Conservation (phyloP, 1,140 invertebrate genomes). For the Trinorchestia longiramus region DNA sequence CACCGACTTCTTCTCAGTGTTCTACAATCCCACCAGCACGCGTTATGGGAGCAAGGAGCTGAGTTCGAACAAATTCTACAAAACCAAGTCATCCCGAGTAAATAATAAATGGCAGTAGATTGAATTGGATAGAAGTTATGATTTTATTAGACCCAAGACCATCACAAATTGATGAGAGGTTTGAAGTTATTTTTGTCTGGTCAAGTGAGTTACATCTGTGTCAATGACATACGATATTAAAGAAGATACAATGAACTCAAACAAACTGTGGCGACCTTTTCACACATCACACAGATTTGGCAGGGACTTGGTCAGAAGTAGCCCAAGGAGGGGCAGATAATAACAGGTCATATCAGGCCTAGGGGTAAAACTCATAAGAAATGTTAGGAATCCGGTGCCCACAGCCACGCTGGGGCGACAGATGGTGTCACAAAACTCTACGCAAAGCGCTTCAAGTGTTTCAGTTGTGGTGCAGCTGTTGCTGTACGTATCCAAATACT, state of each 20-base stretch:
- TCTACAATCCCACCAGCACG: not conserved
- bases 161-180: not conserved
- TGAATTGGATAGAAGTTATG: not conserved
- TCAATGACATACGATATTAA: not conserved
- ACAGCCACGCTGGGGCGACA: slow-evolving; percentile 3
- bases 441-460: not conserved
- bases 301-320: slow-evolving; percentile 47
- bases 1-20: not conserved
- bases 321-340: slow-evolving; percentile 17
- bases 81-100: not conserved
- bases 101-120: not conserved
- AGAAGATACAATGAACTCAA: not conserved
- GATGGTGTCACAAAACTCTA: slow-evolving; percentile 15
- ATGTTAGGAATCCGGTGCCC: slow-evolving; percentile 33
- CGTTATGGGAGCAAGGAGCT: not conserved
- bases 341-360: slow-evolving; percentile 14
- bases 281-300: slow-evolving; percentile 56
- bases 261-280: slow-evolving; percentile 27
- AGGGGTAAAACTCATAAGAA: slow-evolving; percentile 25
- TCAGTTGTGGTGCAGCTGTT: not conserved
- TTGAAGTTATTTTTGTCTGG: not conserved
- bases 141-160: not conserved
- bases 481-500: not conserved
- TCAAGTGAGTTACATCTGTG: not conserved
- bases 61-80: not conserved